Percentiles rank a stretch among this genome's conserved stretches.
Conservation (phyloP, 2,113 vertebrate genomes). For the Ctenomys sociabilis region DNA sequence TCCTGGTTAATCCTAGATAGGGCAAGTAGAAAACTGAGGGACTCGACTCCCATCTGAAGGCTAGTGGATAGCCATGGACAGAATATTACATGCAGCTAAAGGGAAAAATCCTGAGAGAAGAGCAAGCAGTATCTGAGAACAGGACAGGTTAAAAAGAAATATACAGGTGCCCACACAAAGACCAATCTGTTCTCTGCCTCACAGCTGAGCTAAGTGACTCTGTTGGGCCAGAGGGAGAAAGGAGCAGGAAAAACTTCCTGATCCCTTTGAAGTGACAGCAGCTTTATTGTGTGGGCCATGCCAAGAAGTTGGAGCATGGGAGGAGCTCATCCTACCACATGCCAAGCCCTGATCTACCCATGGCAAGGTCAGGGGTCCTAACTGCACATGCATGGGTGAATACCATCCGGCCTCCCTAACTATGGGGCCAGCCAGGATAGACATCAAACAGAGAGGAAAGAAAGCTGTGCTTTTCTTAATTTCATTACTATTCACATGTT, state of each 20-base stretch:
- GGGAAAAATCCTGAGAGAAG: background rate
- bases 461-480: conserved; percentile 65
- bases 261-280: background rate
- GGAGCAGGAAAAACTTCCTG: background rate
- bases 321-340: background rate
- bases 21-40: background rate
- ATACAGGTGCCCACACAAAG: background rate
- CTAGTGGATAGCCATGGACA: background rate
- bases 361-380: background rate
- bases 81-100: background rate
- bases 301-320: background rate
- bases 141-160: background rate
- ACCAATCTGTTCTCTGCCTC: background rate
- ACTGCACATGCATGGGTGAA: background rate
- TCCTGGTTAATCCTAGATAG: background rate
- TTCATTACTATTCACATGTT: conserved; percentile 74
- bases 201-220: background rate
- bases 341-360: background rate
- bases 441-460: conserved; percentile 36
- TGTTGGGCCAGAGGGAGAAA: background rate
- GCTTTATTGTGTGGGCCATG: background rate
- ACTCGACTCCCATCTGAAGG: background rate
- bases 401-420: background rate
- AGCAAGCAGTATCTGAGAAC: background rate
- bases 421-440: background rate